These are phyloP conservation scores for Drosophila emarginata DNA, from an alignment of 2,888 invertebrate species.

Conservation along the genomic window DNA sequence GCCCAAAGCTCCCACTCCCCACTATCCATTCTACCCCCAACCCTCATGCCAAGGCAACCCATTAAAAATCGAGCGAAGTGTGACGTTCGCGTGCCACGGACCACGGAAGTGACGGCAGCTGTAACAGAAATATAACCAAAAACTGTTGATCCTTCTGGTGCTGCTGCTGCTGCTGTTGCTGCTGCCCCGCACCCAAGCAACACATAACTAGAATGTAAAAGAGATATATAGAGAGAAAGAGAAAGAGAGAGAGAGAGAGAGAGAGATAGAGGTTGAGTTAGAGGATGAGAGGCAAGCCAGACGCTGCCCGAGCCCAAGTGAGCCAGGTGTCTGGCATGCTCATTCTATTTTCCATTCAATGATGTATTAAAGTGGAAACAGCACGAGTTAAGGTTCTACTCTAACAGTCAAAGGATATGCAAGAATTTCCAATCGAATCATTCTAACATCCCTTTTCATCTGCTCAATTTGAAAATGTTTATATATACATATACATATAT, in stretches of 20 bases:
- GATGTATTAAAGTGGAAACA: slow-evolving; percentile 74
- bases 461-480: no score
- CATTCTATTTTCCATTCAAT: slow-evolving; percentile 67
- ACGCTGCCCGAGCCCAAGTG: slow-evolving; percentile 40
- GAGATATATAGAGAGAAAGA: background rate
- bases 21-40: background rate
- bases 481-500: no score
- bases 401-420: background rate
- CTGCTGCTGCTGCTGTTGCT: slow-evolving; percentile 23
- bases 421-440: background rate
- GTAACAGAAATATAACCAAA: slow-evolving; percentile 59
- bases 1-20: background rate
- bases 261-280: slow-evolving; percentile 4
- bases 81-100: slow-evolving; percentile 73
- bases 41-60: background rate
- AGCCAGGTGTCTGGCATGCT: slow-evolving; percentile 73
- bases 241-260: background rate
- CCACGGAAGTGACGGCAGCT: slow-evolving; percentile 70
- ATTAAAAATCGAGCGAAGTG: slow-evolving; percentile 56
- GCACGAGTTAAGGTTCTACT: slow-evolving; percentile 51
- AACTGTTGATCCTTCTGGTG: slow-evolving; percentile 69
- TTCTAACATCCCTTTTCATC: background rate
- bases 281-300: slow-evolving; percentile 36
- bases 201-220: slow-evolving; percentile 25
- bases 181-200: slow-evolving; percentile 49